Evolutionary conservation across 1,140 invertebrate species (phyloP), one percentile per base, ranked within the genome.

Genomic region (Ooceraea biroi): DNA sequence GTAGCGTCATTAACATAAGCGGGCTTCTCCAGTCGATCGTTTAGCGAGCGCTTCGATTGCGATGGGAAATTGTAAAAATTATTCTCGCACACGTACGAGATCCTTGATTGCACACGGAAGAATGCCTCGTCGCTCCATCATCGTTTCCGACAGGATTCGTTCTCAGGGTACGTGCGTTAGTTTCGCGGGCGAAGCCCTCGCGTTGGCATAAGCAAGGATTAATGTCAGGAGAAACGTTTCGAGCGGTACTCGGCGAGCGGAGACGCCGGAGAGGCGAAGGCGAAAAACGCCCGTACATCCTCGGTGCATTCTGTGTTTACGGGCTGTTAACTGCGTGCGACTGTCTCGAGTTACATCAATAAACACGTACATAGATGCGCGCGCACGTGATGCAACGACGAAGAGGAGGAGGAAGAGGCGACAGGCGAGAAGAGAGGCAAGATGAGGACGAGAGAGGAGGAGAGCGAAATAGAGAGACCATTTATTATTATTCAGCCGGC

Each of bases 271-370:
- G 86, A 88, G 84, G 84, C 84, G 78, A 61, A 74, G 72, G 88
- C 86, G 87, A 89, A 89, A 89, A 89, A 89, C 87, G 86, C 82
- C 85, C 87, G 87, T 89, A 85, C 87, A 89, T 89, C 82, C 88
- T 76, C 85, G 85, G 88, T 87, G 85, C 88, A 89, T 89, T 89
- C 88, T 87, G 74, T 89, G 87, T 89, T 89, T 89, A 89, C 88
- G 87, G 87, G 82, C 85, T 89, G 88, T 89, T 89, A 89, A 89
- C 88, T 89, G 85, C 88, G 87, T 87, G 87, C 88, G 88, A 89
- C 88, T 88, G 87, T 89, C 88, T 89, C 87, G 88, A 87, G 87
- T 89, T 89, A 89, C 88, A 89, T 89, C 88, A 89, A 89, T 89
- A 89, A 89, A 89, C 88, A 89, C 87, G 88, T 89, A 89, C 85